These are phyloP conservation scores for Luehdorfia chinensis DNA, from an alignment of 1,140 invertebrate species.

Conservation along the genomic window DNA sequence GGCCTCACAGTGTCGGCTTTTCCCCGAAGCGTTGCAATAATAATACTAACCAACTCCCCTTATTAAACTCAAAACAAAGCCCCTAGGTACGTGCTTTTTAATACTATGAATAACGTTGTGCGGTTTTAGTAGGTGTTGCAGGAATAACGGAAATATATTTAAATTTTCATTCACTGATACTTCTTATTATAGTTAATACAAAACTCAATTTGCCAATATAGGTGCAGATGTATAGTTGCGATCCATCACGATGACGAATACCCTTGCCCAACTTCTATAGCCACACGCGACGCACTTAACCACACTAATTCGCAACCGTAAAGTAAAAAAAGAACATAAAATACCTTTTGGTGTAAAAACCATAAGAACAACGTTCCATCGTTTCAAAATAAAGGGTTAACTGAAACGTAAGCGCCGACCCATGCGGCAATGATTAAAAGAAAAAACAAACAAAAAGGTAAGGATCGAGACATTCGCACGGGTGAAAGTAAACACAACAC, in stretches of 20 bases:
- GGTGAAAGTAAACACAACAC: slow-evolving; percentile 76
- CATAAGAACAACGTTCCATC: slow-evolving; percentile 77
- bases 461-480: slow-evolving; percentile 75
- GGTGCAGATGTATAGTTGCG: slow-evolving; percentile 24
- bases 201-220: slow-evolving; percentile 25
- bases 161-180: no score
- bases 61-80: slow-evolving; percentile 33
- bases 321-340: slow-evolving; percentile 76
- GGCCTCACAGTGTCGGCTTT: slow-evolving; percentile 65
- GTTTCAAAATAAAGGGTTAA: slow-evolving; percentile 75
- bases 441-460: slow-evolving; percentile 73
- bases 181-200: slow-evolving; percentile 22
- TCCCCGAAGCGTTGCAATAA: slow-evolving; percentile 69
- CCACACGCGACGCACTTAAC: slow-evolving; percentile 69
- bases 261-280: slow-evolving; percentile 33
- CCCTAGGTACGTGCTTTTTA: slow-evolving; percentile 28
- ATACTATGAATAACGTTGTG: slow-evolving; percentile 10
- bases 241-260: slow-evolving; percentile 33
- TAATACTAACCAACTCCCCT: slow-evolving; percentile 55
- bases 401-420: slow-evolving; percentile 72
- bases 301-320: slow-evolving; percentile 61
- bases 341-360: slow-evolving; percentile 77
- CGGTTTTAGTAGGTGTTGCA: no score
- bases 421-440: slow-evolving; percentile 71
- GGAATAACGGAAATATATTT: slow-evolving; percentile 12